Conservation (phyloP, 2,888 invertebrate species). For the Stenchaetothrips biformis region DNA sequence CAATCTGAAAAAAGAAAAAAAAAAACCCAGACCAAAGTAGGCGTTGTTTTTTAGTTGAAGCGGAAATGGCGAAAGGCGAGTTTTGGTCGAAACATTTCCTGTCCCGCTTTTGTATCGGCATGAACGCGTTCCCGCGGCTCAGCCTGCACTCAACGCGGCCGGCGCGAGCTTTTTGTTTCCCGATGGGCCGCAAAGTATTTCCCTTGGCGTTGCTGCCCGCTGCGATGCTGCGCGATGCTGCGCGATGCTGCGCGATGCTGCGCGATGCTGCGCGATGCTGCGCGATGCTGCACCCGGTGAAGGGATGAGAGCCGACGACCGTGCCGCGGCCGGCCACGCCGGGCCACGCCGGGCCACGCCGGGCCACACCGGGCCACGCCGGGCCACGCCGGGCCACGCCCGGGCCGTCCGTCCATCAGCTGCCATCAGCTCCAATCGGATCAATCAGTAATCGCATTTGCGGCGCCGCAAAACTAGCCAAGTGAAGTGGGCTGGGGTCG, state of each 20-base stretch:
- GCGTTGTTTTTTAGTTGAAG: no score
- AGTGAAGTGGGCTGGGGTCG: background rate
- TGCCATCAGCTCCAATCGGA: constrained; percentile 13
- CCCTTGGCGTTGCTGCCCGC: background rate
- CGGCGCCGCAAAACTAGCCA: constrained; percentile 6
- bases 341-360: background rate
- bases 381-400: background rate
- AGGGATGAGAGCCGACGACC: background rate
- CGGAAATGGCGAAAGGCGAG: no score
- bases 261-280: background rate
- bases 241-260: background rate
- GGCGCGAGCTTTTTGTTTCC: background rate
- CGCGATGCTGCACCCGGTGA: background rate
- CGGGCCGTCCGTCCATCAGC: no score
- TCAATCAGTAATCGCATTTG: constrained; percentile 18
- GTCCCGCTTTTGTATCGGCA: no score
- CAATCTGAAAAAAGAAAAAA: no score
- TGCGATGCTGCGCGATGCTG: background rate
- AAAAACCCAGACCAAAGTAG: no score
- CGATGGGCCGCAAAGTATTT: background rate
- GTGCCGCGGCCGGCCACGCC: background rate
- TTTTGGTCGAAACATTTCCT: no score
- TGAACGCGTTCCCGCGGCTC: no score
- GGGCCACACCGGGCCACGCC: background rate
- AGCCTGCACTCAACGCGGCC: no score